Percentiles rank a stretch among this genome's conserved stretches.
Evolutionary conservation across 2,888 invertebrate genomes (phyloP).

Genomic region (Eupithecia subfuscata): DNA sequence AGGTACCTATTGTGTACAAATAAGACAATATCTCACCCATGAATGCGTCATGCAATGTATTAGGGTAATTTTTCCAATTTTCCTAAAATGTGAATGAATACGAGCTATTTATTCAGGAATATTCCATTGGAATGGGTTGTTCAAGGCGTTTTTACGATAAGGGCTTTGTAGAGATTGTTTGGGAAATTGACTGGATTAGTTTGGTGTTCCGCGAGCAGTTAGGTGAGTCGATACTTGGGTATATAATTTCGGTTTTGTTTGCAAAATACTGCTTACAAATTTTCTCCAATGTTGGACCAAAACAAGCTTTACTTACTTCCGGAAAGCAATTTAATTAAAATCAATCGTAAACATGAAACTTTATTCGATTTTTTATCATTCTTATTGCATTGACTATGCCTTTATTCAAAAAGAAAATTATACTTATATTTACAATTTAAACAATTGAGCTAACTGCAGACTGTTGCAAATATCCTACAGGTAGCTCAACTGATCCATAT

Average conservation of each 20-base stretch:
- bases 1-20: slow-evolving; percentile 37
- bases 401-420: no score
- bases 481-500: no score
- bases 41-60: slow-evolving; percentile 4
- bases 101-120: slow-evolving; percentile 20
- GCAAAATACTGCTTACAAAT: not conserved
- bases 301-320: not conserved
- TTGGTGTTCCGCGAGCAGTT: not conserved
- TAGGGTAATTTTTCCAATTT: slow-evolving; percentile 28
- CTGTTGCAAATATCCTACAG: no score
- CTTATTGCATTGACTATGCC: no score
- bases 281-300: not conserved
- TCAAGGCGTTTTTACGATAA: slow-evolving; percentile 19
- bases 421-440: no score
- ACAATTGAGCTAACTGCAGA: no score
- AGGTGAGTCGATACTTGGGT: not conserved
- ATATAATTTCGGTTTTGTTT: not conserved
- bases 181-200: slow-evolving; percentile 13
- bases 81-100: slow-evolving; percentile 28
- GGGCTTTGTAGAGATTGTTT: slow-evolving; percentile 17
- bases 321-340: no score
- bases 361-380: no score
- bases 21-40: slow-evolving; percentile 39
- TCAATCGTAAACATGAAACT: not conserved
- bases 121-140: slow-evolving; percentile 23